A percentile compares a stretch with the other conserved stretches of the same genome.
phyloP scores from a whole-genome alignment of 2,888 invertebrate genomes.

The Icerya purchasi region DNA sequence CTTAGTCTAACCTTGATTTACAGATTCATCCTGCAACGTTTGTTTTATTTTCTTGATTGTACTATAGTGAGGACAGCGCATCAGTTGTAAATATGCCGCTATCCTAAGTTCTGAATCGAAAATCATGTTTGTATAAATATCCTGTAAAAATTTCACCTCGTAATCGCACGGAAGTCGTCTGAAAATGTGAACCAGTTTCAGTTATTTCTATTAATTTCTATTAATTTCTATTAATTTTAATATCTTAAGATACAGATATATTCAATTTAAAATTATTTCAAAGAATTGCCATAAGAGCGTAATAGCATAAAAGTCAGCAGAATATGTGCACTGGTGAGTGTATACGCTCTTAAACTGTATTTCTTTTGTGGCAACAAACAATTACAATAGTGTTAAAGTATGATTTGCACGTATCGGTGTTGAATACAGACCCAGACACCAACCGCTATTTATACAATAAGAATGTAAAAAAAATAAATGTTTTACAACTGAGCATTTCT shows the following conservation, averaged over 20 bases:
- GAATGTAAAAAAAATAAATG: too few species aligned
- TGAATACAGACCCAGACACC: too few species aligned
- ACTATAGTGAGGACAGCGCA: constrained; percentile 66
- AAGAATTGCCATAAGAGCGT: too few species aligned
- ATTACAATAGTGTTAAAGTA: too few species aligned
- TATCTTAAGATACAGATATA: background rate
- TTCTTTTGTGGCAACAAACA: too few species aligned
- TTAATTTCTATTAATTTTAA: constrained; percentile 1
- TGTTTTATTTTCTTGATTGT: constrained; percentile 50
- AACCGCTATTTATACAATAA: too few species aligned
- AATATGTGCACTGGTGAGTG: too few species aligned
- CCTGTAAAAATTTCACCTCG: constrained; percentile 39
- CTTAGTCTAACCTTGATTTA: constrained; percentile 78
- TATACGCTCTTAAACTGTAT: too few species aligned
- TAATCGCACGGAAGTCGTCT: constrained; percentile 27
- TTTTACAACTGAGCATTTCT: too few species aligned
- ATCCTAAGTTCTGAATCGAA: constrained; percentile 67
- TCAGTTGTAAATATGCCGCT: constrained; percentile 66
- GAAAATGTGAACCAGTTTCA: constrained; percentile 18
- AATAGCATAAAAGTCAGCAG: too few species aligned
- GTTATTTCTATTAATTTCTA: background rate
- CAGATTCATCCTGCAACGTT: constrained; percentile 44
- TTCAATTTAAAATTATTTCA: constrained; percentile 27
- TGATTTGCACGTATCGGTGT: too few species aligned
- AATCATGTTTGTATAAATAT: constrained; percentile 43